Evolutionary conservation across 2,113 vertebrate species (phyloP).

Genomic region (Phasianus colchicus): DNA sequence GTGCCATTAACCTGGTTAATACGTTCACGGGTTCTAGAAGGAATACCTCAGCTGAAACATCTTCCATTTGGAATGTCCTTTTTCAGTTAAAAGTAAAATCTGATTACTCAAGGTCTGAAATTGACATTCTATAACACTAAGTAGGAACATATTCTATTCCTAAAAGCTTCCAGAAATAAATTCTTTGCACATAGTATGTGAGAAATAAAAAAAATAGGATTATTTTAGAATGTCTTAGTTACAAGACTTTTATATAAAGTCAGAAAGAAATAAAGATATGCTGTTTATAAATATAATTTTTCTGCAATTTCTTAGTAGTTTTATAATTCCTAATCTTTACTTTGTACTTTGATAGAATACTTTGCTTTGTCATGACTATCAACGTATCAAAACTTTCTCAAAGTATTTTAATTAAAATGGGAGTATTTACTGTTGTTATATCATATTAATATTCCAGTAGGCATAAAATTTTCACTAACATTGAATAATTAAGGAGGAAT

Average conservation of each 20-base stretch:
- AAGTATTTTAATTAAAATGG: slow-evolving; percentile 74
- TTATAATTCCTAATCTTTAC: slow-evolving; percentile 4
- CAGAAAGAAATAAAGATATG: not conserved
- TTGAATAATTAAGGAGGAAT: slow-evolving; percentile 77
- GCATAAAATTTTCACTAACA: slow-evolving; percentile 76
- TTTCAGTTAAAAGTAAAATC: slow-evolving; percentile 24
- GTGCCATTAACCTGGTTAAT: not conserved
- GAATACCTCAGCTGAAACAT: not conserved
- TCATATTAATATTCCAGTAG: slow-evolving; percentile 71
- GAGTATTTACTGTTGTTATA: slow-evolving; percentile 74
- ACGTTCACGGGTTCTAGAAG: not conserved
- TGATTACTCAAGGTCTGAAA: not conserved
- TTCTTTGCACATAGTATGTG: not conserved
- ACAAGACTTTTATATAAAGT: not conserved
- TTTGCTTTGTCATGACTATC: slow-evolving; percentile 19
- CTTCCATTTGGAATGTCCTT: not conserved
- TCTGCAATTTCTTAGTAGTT: not conserved
- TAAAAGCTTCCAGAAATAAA: not conserved
- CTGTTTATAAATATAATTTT: slow-evolving; percentile 17
- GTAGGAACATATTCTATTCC: not conserved
- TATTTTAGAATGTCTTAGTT: not conserved
- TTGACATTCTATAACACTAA: not conserved
- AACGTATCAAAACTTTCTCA: slow-evolving; percentile 36
- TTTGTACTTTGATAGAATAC: slow-evolving; percentile 21
- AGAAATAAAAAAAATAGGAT: slow-evolving; percentile 9